Evolutionary conservation across 2,797 vertebrate genomes (phyloP), one percentile per base, ranked within the genome.

Genomic region (Oreonectes daqikongensis): DNA sequence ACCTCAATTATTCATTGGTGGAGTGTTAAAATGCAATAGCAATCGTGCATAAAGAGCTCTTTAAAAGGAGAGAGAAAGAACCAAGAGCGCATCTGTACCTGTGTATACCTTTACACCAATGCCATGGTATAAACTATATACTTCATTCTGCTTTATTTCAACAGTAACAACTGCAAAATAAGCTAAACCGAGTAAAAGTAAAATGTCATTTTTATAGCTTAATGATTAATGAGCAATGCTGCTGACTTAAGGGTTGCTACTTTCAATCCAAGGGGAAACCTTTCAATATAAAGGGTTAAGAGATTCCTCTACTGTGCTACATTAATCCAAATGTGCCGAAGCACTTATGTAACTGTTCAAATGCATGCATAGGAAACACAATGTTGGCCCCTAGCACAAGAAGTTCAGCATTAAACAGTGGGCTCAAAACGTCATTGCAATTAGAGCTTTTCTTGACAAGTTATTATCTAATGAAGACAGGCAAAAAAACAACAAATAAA

Each of bases 1-100:
- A 69, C 22, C 66, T 77, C 75, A 69, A 63, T 69, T 77, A 69
- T 69, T 69, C 18, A 77, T 77, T 52, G 61, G 57, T 48, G 30
- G 32, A 77, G 35, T 53, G 20, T 68, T 46, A 69, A 77, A 69
- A 69, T 61, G 53, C 60, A 18, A 61, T 35, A 30, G 30, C 66
- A 69, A 69, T 52, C 3, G 46, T 28, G 65, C 55, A 77, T 50
- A 61, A 77, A 69, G 17, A 28, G 40, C 7, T 60, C 22, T 77
- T 77, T 52, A 63, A 61, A 65, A 53, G 42, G 35, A 69, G 44
- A 32, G 24, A 57, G 24, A 32, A 18, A 32, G 7, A 68, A 18
- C 20, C 44, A 40, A 61, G 8, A n/a, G 18, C 8, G 4, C 4
- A 48, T 15, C 11, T 61, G 28, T 60, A 57, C 40, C 55, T 60